These are phyloP conservation scores for Ceratitis capitata DNA, from an alignment of 1,140 invertebrate species.

Conservation along the genomic window DNA sequence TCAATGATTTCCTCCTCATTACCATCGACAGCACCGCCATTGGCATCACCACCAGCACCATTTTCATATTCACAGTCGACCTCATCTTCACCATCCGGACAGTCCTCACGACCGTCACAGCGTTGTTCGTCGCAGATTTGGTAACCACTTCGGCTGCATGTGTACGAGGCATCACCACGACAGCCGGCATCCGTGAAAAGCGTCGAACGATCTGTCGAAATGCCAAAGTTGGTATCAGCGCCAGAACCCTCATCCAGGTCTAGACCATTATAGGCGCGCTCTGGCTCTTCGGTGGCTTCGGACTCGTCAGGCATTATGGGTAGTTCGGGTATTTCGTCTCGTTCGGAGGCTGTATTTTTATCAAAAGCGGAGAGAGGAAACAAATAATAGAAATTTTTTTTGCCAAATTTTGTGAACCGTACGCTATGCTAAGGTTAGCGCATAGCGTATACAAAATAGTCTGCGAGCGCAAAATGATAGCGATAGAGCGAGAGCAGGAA, in stretches of 20 bases:
- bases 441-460: conserved; percentile 7
- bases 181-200: conserved; percentile 52
- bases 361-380: conserved; percentile 10
- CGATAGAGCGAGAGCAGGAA: no score
- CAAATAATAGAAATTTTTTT: neutral
- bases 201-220: conserved; percentile 19
- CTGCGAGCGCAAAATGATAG: no score
- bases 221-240: conserved; percentile 33
- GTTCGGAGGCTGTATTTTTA: neutral
- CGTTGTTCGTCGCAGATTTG: conserved; percentile 68
- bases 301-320: neutral
- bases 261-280: neutral
- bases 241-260: conserved; percentile 49
- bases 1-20: neutral
- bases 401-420: neutral
- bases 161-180: conserved; percentile 69
- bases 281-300: neutral
- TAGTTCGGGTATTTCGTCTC: neutral
- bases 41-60: conserved; percentile 28
- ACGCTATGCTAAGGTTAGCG: neutral
- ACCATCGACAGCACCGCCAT: neutral
- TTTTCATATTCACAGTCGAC: conserved; percentile 52
- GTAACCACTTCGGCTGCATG: conserved; percentile 61
- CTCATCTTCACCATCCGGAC: conserved; percentile 70
- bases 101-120: conserved; percentile 70